Percentiles rank a stretch among this genome's conserved stretches.
These are phyloP conservation scores for Tyto alba DNA, from an alignment of 2,113 vertebrate genomes.

Conservation along the genomic window DNA sequence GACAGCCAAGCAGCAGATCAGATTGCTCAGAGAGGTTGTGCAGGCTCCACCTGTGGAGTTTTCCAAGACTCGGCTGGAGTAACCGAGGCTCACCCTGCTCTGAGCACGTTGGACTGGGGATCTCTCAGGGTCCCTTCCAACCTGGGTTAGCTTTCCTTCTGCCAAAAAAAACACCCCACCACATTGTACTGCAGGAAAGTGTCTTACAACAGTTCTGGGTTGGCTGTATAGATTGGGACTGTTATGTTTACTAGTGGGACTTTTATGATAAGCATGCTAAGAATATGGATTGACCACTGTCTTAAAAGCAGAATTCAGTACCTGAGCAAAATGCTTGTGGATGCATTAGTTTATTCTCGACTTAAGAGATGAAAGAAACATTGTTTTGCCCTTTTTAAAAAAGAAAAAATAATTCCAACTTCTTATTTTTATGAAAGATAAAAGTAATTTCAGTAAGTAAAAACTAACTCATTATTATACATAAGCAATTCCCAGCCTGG, in stretches of 20 bases:
- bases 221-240: not conserved
- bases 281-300: not conserved
- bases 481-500: not conserved
- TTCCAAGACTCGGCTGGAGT: not conserved
- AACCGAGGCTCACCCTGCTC: not conserved
- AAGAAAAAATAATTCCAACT: not conserved
- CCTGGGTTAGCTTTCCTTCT: not conserved
- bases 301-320: not conserved
- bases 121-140: not conserved
- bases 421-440: not conserved
- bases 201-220: not conserved
- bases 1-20: not conserved
- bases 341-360: not conserved
- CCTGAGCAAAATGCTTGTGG: not conserved
- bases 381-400: not conserved
- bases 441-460: not conserved
- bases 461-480: not conserved
- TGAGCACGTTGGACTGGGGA: not conserved
- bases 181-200: not conserved
- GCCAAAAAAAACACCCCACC: not conserved
- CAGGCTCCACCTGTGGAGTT: not conserved
- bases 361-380: not conserved
- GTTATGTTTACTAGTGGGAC: not conserved
- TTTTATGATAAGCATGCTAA: not conserved
- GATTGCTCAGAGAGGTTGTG: not conserved